A percentile compares a stretch with the other conserved stretches of the same genome.
Conservation (phyloP, 2,888 invertebrate species). For the Trisateles emortualis region DNA sequence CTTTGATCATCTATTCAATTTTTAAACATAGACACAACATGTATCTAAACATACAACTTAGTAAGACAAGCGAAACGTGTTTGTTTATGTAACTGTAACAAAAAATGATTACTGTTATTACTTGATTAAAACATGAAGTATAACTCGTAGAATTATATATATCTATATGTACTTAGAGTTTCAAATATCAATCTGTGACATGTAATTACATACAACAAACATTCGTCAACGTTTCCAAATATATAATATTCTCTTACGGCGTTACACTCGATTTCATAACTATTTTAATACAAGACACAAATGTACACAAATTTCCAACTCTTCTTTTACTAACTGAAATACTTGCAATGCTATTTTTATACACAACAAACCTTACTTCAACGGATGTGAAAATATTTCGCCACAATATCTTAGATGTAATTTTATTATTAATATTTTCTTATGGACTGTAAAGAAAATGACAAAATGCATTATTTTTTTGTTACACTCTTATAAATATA, state of each 20-base stretch:
- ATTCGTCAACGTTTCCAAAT: slow-evolving; percentile 83
- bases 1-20: slow-evolving; percentile 38
- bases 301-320: slow-evolving; percentile 81
- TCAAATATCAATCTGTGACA: slow-evolving; percentile 79
- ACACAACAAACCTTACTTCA: slow-evolving; percentile 85
- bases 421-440: slow-evolving; percentile 76
- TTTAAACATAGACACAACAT: slow-evolving; percentile 46
- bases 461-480: slow-evolving; percentile 86
- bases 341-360: slow-evolving; percentile 80
- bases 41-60: slow-evolving; percentile 52
- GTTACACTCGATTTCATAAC: slow-evolving; percentile 79
- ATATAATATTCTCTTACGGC: slow-evolving; percentile 83
- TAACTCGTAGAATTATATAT: slow-evolving; percentile 74
- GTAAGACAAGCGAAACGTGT: slow-evolving; percentile 76
- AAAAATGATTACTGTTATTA: slow-evolving; percentile 65
- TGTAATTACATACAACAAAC: slow-evolving; percentile 82
- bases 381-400: slow-evolving; percentile 85
- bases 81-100: slow-evolving; percentile 72
- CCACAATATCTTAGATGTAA: slow-evolving; percentile 81
- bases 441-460: slow-evolving; percentile 85
- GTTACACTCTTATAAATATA: slow-evolving; percentile 83
- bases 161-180: slow-evolving; percentile 71
- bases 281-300: slow-evolving; percentile 82
- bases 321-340: slow-evolving; percentile 79
- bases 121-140: slow-evolving; percentile 71